phyloP scores from a whole-genome alignment of 1,140 invertebrate genomes.

The Arctopsyche grandis region DNA sequence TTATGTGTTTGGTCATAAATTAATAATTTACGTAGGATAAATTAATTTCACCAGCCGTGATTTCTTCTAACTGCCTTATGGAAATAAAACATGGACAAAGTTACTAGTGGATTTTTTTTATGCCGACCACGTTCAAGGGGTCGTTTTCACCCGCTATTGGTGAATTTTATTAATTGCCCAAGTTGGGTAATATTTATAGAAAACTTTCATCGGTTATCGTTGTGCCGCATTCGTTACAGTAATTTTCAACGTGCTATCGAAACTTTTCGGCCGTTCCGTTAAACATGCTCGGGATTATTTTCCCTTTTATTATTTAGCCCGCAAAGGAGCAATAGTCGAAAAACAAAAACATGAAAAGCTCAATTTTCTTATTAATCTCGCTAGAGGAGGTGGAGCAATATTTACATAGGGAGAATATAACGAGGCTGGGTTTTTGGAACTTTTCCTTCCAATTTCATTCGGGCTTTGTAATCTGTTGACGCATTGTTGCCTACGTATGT shows the following conservation, averaged over 20 bases:
- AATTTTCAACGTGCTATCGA: constrained; percentile 15
- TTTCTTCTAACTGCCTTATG: too few species aligned
- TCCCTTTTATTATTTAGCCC: background rate
- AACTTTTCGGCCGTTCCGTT: background rate
- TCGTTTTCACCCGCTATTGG: background rate
- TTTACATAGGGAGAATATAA: background rate
- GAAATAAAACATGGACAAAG: too few species aligned
- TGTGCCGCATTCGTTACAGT: constrained; percentile 9
- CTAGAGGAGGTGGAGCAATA: constrained; percentile 3
- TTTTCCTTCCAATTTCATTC: background rate
- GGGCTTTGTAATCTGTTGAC: too few species aligned
- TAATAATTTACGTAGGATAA: too few species aligned
- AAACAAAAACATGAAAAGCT: background rate
- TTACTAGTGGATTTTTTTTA: background rate
- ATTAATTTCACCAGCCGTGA: background rate
- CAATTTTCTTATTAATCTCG: background rate
- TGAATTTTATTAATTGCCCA: constrained; percentile 25
- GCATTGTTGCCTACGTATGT: too few species aligned
- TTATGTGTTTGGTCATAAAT: too few species aligned
- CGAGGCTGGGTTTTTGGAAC: background rate
- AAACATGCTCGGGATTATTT: background rate
- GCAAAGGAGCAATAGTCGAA: background rate
- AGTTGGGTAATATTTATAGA: constrained; percentile 11
- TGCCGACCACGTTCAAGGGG: background rate
- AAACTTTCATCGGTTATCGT: constrained; percentile 22